These are phyloP conservation scores for Dendrophyllia cribrosa DNA, from an alignment of 64 coral and sea anemone species.

Conservation along the genomic window DNA sequence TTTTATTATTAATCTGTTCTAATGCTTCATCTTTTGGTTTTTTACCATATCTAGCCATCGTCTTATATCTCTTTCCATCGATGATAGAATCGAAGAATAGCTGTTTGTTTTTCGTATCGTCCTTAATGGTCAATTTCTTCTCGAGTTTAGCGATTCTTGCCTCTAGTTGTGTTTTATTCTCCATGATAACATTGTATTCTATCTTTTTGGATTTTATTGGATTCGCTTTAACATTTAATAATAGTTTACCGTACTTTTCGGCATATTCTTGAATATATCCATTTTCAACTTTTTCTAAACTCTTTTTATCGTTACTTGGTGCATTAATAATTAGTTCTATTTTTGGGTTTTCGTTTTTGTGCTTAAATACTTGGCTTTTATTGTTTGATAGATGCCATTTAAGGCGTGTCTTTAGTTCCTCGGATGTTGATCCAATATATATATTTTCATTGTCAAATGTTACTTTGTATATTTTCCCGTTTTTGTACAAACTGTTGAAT, in stretches of 20 bases:
- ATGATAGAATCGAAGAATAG: too few species aligned
- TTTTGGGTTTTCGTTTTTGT: not conserved
- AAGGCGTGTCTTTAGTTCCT: not conserved
- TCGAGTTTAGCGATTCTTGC: too few species aligned
- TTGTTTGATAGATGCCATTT: constrained; percentile 36
- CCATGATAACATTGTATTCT: too few species aligned
- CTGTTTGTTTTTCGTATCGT: too few species aligned
- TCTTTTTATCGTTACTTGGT: constrained; percentile 39
- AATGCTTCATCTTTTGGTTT: too few species aligned
- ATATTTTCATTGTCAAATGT: not conserved
- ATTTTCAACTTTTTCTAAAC: constrained; percentile 36
- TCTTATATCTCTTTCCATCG: too few species aligned
- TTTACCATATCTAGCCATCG: too few species aligned
- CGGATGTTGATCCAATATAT: constrained; percentile 44
- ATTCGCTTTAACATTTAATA: constrained; percentile 14
- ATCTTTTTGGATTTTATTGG: too few species aligned
- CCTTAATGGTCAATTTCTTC: too few species aligned
- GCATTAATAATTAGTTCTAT: constrained; percentile 24
- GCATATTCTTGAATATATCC: constrained; percentile 52
- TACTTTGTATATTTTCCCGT: constrained; percentile 46
- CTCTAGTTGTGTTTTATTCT: too few species aligned
- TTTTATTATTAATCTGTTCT: too few species aligned
- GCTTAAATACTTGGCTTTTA: constrained; percentile 40
- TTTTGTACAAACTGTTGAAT: constrained; percentile 20
- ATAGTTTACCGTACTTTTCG: not conserved